phyloP scores from a whole-genome alignment of 2,113 vertebrate species.

The Festucalex cinctus region DNA sequence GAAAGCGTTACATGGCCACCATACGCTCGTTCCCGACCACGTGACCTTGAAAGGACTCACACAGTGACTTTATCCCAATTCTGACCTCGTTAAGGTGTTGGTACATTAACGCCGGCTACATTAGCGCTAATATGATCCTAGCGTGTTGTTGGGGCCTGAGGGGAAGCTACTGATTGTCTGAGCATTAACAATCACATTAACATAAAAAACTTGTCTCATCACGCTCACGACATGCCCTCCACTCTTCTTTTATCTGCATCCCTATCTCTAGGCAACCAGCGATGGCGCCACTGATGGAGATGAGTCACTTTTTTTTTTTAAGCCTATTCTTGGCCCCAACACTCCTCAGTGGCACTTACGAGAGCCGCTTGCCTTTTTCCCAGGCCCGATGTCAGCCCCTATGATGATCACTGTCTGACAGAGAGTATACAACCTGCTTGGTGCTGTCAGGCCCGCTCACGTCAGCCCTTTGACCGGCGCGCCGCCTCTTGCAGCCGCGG shows the following conservation, averaged over 20 bases:
- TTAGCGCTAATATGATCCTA: constrained; percentile 70
- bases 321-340: constrained; percentile 35
- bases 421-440: constrained; percentile 63
- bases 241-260: constrained; percentile 33
- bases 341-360: constrained; percentile 43
- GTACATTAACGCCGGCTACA: constrained; percentile 59
- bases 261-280: constrained; percentile 59
- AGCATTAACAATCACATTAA: constrained; percentile 69
- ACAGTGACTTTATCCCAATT: constrained; percentile 18
- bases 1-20: constrained; percentile 10
- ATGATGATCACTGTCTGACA: constrained; percentile 67
- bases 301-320: constrained; percentile 50
- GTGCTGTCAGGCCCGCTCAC: constrained; percentile 64
- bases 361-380: constrained; percentile 55
- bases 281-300: constrained; percentile 48
- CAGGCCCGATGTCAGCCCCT: constrained; percentile 54
- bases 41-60: constrained; percentile 40
- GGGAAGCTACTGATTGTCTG: constrained; percentile 66
- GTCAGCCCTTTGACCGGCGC: constrained; percentile 59
- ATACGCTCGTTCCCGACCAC: neutral
- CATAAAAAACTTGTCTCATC: constrained; percentile 61
- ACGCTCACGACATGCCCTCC: too few relatives aligned
- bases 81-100: constrained; percentile 55
- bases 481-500: constrained; percentile 44
- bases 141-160: constrained; percentile 60